Evolutionary conservation across 2,113 vertebrate species (phyloP).

Genomic region (Diadophis punctatus): DNA sequence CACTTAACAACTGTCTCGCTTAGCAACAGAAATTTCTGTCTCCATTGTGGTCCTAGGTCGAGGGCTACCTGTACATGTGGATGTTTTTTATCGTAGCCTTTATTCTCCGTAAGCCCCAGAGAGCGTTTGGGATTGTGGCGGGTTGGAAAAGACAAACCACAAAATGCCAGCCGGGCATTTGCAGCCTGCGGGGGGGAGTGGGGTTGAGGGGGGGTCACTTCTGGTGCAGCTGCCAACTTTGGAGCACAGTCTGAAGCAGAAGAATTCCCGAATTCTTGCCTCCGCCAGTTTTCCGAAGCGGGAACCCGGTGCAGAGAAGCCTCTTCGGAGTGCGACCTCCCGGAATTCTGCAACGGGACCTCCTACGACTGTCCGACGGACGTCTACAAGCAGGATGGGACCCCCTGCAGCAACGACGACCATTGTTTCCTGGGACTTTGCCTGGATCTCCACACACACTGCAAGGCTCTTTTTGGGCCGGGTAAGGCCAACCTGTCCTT

Average conservation of each 20-base stretch:
- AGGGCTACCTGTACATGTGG: too few species aligned
- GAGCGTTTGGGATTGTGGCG: too few species aligned
- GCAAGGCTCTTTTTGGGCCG: neutral
- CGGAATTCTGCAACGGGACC: neutral
- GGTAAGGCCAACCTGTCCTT: neutral
- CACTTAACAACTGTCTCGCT: too few species aligned
- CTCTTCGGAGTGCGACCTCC: neutral
- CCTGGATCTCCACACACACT: neutral
- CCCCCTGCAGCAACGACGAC: neutral
- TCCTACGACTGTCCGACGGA: neutral
- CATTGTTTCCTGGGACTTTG: neutral
- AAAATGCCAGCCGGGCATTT: too few species aligned
- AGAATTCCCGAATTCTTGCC: neutral
- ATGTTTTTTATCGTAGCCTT: too few species aligned
- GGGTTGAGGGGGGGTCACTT: rapidly evolving
- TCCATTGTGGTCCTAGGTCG: too few species aligned
- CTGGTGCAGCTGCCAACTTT: neutral
- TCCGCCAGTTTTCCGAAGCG: neutral
- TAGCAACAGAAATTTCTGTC: too few species aligned
- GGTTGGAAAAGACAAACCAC: neutral
- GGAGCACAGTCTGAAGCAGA: too few species aligned
- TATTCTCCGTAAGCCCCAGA: too few species aligned
- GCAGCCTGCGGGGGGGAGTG: too few species aligned
- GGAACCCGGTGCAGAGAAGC: neutral
- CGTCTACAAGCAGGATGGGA: neutral